Evolutionary conservation across 2,888 invertebrate species (phyloP).

Genomic region (Tenthredo amoena): DNA sequence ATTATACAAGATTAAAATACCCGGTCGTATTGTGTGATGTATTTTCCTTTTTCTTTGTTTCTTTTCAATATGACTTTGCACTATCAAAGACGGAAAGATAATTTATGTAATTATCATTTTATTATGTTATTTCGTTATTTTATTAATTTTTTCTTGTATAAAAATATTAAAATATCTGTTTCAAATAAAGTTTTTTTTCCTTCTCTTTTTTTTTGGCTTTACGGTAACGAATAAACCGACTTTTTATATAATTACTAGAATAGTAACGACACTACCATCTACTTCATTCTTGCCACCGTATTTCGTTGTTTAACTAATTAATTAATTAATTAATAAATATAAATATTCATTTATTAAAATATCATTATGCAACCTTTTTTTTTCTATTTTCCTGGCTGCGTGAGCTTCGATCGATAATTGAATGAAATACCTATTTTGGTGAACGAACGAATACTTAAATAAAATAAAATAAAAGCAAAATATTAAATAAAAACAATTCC

Average conservation of each 20-base stretch:
- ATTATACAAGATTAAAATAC: neutral
- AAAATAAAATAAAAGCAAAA: neutral
- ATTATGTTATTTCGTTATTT: neutral
- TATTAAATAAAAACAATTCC: neutral
- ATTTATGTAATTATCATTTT: neutral
- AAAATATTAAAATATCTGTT: conserved; percentile 2
- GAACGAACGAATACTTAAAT: neutral
- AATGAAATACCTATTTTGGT: neutral
- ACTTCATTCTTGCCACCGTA: neutral
- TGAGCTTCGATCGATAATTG: neutral
- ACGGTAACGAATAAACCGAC: too few relatives aligned
- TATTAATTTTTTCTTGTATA: neutral
- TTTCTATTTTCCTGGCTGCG: neutral
- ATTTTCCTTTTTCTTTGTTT: neutral
- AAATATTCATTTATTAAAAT: neutral
- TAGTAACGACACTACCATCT: neutral
- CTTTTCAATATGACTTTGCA: neutral
- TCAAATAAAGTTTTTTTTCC: neutral
- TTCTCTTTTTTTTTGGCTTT: too few relatives aligned
- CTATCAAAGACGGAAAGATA: neutral
- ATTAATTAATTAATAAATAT: neutral
- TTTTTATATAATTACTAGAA: neutral
- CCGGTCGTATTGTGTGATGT: neutral
- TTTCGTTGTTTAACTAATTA: neutral
- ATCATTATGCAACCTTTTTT: neutral